A percentile compares a stretch with the other conserved stretches of the same genome.
phyloP scores from a whole-genome alignment of 2,113 vertebrate genomes.

The Malurus cyaneus region DNA sequence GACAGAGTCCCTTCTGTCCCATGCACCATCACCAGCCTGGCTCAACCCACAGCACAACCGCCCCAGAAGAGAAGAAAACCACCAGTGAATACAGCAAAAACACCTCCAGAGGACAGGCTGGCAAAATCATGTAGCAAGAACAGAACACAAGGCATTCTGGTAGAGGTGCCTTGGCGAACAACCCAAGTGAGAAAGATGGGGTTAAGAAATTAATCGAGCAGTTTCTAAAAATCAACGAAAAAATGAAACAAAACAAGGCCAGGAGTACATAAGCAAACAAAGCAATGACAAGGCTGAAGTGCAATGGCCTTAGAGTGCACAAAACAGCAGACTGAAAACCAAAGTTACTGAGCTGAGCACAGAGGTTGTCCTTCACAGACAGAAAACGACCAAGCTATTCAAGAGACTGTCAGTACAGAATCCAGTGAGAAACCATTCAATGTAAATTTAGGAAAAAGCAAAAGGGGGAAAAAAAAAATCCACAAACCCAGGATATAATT shows the following conservation, averaged over 20 bases:
- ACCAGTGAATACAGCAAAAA: neutral
- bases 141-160: neutral
- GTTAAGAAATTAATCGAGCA: neutral
- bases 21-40: neutral
- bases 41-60: neutral
- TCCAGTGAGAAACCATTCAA: neutral
- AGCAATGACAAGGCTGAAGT: neutral
- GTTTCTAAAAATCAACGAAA: neutral
- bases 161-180: rapidly evolving
- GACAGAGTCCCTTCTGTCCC: rapidly evolving
- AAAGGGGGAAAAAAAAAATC: neutral
- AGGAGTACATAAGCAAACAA: neutral
- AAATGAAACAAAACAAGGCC: neutral
- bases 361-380: neutral
- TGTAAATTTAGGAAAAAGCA: neutral
- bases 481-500: neutral
- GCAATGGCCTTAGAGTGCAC: neutral
- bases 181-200: neutral
- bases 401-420: neutral
- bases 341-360: neutral
- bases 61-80: neutral
- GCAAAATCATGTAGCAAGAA: neutral
- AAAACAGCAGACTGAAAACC: neutral
- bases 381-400: neutral
- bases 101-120: neutral